A percentile compares a stretch with the other conserved stretches of the same genome.
These are phyloP conservation scores for Euclidia mi DNA, from an alignment of 2,888 invertebrate genomes.

Conservation along the genomic window DNA sequence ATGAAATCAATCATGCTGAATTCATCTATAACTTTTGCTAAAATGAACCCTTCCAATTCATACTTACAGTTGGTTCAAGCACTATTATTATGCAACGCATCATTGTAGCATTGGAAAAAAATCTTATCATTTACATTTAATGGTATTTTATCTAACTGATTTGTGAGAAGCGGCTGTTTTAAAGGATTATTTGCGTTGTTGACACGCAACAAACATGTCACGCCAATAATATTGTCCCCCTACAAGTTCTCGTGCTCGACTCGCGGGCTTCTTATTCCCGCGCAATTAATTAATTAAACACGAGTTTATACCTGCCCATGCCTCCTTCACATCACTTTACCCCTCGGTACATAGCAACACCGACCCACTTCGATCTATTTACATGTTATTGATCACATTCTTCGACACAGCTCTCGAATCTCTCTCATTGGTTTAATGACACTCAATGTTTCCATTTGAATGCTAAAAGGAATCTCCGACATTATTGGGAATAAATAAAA, in stretches of 20 bases:
- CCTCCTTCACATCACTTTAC: background rate
- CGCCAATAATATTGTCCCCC: conserved; percentile 29
- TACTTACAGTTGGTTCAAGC: no score
- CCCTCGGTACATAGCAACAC: conserved; percentile 24
- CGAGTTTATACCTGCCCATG: conserved; percentile 5
- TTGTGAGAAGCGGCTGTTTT: no score
- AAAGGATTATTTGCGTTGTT: background rate
- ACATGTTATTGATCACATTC: conserved; percentile 27
- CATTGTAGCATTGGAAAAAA: no score
- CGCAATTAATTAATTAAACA: conserved; percentile 50
- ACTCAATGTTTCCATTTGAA: conserved; percentile 3
- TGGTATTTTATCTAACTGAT: no score
- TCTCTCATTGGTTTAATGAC: conserved; percentile 16
- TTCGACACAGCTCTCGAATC: conserved; percentile 3
- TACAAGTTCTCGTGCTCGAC: conserved; percentile 21
- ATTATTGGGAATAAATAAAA: conserved; percentile 10
- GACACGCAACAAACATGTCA: conserved; percentile 9
- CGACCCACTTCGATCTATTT: conserved; percentile 20
- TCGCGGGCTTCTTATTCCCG: conserved; percentile 40
- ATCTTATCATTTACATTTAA: no score
- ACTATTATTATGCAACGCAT: no score
- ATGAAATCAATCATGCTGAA: no score
- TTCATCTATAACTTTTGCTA: no score
- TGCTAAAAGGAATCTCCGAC: conserved; percentile 9
- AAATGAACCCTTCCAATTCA: no score